A percentile compares a stretch with the other conserved stretches of the same genome.
phyloP scores from a whole-genome alignment of 2,113 vertebrate genomes.

The Dasypus novemcinctus region DNA sequence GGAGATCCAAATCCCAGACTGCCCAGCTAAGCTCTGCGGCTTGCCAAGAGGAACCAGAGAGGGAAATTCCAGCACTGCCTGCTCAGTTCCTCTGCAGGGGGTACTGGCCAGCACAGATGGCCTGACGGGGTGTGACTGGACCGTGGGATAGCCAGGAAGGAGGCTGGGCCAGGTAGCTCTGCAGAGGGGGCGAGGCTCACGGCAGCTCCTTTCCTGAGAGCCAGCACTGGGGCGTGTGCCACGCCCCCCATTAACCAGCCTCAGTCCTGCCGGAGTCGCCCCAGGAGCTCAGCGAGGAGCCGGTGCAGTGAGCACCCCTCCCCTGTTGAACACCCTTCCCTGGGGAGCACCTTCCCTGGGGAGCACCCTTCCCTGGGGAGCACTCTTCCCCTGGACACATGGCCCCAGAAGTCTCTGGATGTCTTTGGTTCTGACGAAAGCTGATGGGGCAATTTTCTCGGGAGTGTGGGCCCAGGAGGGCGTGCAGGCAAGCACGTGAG shows the following conservation, averaged over 20 bases:
- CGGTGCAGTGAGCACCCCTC: accelerated
- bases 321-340: too few relatives aligned
- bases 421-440: not conserved
- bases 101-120: not conserved
- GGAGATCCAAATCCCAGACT: not conserved
- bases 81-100: too few relatives aligned
- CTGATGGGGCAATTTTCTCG: not conserved
- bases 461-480: not conserved
- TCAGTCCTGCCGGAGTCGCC: not conserved
- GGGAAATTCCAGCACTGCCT: not conserved
- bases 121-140: not conserved
- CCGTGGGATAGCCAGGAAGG: not conserved
- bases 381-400: accelerated
- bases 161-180: not conserved
- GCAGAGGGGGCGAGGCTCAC: accelerated
- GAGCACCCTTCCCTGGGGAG: accelerated
- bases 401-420: accelerated
- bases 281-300: not conserved
- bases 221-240: accelerated
- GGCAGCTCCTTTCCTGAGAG: not conserved
- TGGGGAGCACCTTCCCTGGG: accelerated
- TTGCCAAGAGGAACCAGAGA: not conserved
- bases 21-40: not conserved
- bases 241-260: not conserved
- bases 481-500: accelerated